A percentile compares a stretch with the other conserved stretches of the same genome.
phyloP scores from a whole-genome alignment of 1,140 invertebrate genomes.

The Lepidurus arcticus region DNA sequence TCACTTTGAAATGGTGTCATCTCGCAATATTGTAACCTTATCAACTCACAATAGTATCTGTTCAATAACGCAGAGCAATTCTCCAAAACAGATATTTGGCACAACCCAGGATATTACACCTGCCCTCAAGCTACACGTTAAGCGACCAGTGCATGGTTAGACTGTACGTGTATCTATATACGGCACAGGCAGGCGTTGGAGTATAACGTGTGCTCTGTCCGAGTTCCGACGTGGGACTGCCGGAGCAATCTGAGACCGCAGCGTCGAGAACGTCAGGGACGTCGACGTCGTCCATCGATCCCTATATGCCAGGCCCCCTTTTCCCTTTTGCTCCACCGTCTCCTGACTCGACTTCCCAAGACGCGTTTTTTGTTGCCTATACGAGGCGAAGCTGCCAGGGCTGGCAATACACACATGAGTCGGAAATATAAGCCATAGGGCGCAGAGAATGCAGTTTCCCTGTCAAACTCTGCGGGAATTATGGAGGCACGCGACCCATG shows the following conservation, averaged over 20 bases:
- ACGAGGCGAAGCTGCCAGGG: background rate
- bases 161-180: background rate
- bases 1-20: too few species aligned
- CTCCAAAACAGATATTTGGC: too few species aligned
- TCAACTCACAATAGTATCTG: too few species aligned
- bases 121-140: too few species aligned
- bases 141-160: background rate
- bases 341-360: background rate
- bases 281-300: slow-evolving; percentile 9
- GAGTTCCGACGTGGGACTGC: background rate
- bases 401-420: background rate
- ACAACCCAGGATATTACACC: too few species aligned
- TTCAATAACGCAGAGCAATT: too few species aligned
- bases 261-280: slow-evolving; percentile 20
- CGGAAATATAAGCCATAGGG: slow-evolving; percentile 2
- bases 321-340: background rate
- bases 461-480: slow-evolving; percentile 15
- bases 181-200: background rate
- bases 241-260: background rate
- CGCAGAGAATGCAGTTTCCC: background rate
- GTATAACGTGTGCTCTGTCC: background rate
- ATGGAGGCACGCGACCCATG: background rate
- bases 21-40: too few species aligned
- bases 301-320: slow-evolving; percentile 4
- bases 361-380: background rate